Base-by-base conservation (phyloP, 2,888 invertebrate species). In the Torymus tubicola region DNA sequence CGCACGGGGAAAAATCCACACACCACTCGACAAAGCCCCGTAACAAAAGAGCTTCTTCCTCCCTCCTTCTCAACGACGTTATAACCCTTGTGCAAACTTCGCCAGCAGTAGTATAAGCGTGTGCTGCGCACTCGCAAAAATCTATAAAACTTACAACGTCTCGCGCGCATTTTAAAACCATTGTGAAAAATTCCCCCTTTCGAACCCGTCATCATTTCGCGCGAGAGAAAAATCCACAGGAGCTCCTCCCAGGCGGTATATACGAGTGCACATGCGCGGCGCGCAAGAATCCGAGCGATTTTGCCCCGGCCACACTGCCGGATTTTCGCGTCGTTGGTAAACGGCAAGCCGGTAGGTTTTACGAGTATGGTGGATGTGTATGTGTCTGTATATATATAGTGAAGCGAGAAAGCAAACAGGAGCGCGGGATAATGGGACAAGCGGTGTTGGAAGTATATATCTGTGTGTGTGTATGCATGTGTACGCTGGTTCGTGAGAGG, bases 271-370 rank as follows among this genome's bases (percentile, higher is more conserved):
- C 52, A 52, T 13, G 71, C 21, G 14, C 24, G 13, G n/a, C 31
- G 79, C 24, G 42, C 75, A 72, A 68, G 71, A 80, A 76, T 80
- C 31, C 68, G 76, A 76, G 58, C 67, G 76, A 72, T 63, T 76
- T 71, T 57, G 65, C 63, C 11, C 5, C 21, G 21, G 21, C 2
- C 2, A 55, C 13, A 55, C 13, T 14, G 14, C 67, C 60, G 72
- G 72, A 72, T 78, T 78, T 78, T 78, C 67, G 72, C 78, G 78
- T 55, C 55, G 65, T 42, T 21, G 61, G 52, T 3, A 14, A 63
- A 4, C 53, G 64, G 57, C 31, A 18, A 73, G 65, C 14, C 57
- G 64, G n/a, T 12, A 11, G 31, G 50, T 67, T 73, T 72, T 68
- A 61, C 61, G 78, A 67, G 67, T 64, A 14, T 18, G 42, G 60